Evolutionary conservation across 2,888 invertebrate genomes (phyloP), one percentile per base, ranked within the genome.

Genomic region (Caenorhabditis sp.): DNA sequence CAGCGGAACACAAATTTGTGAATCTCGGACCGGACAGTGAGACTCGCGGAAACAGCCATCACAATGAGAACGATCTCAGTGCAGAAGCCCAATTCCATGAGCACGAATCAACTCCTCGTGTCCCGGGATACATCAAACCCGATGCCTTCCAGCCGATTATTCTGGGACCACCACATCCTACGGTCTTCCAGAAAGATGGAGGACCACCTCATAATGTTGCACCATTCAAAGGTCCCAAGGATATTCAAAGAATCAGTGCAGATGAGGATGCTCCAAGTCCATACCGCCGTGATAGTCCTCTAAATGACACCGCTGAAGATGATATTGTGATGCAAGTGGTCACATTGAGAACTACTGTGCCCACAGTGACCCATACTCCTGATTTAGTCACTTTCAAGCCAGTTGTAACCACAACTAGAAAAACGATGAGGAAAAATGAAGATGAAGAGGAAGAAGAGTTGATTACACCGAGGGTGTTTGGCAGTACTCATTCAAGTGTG

Each of bases 231-330:
- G 83, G 79, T 3, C 79, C 83, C 28, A 68, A 77, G 58, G 73
- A 74, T 10, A 56, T 74, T 51, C 68, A 68, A 16, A 68, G 68
- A 35, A 24, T 68, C 7, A n/a, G 16, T 26, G 68, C 24, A 22
- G 68, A 68, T 22, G 51, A 68, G 4, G 31, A 38, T 26, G 22
- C 35, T 68, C 51, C 61, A 26, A 75, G 44, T 51, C 64, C 74
- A 7, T 83, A 83, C 58, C 74, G 77, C 26, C 63, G 85, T 16
- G 87, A 87, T 59, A 82, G 82, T 68, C 87, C 85, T n/a, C 38
- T 87, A 26, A 87, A 87, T 66, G 80, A 85, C 31, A 87, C 87
- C 0, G 68, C 76, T 28, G 79, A 82, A n/a, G 83, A 83, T 24
- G 83, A 83, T 31, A 79, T 83, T 49, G 49, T 79, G 12, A 72